Evolutionary conservation across 2,113 vertebrate species (phyloP).

Genomic region (Heloderma charlesbogerti): DNA sequence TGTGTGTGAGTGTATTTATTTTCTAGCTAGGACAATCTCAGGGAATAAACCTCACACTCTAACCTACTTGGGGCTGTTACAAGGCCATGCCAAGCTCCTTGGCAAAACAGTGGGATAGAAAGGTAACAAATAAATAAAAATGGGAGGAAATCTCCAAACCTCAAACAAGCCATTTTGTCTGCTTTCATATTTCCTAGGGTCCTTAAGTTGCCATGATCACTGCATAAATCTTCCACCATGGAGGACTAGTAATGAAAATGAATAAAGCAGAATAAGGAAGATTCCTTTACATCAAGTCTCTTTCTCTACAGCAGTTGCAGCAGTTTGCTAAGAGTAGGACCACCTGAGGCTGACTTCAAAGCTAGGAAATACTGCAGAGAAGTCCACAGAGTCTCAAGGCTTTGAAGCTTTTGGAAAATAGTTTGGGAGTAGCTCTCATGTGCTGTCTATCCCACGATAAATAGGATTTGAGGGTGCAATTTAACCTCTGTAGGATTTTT

Average conservation of each 20-base stretch:
- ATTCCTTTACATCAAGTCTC: background rate
- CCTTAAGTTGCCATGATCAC: background rate
- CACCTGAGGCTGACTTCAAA: constrained; percentile 23
- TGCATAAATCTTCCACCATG: fast-evolving
- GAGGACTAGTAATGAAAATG: background rate
- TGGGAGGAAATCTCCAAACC: background rate
- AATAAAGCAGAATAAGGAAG: background rate
- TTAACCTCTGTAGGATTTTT: constrained; percentile 20
- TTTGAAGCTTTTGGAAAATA: constrained; percentile 41
- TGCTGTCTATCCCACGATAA: constrained; percentile 26
- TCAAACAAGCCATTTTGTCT: background rate
- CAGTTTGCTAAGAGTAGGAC: constrained; percentile 2
- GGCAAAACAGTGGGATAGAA: background rate
- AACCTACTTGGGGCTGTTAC: background rate
- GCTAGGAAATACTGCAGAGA: fast-evolving
- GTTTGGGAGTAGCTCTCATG: constrained; percentile 15
- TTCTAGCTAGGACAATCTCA: background rate
- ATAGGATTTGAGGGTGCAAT: constrained; percentile 4
- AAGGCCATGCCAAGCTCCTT: background rate
- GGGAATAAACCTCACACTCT: background rate
- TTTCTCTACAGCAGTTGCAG: constrained; percentile 19
- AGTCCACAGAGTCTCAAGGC: background rate
- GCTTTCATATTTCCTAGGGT: background rate
- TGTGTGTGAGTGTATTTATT: background rate
- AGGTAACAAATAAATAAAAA: background rate